A percentile compares a stretch with the other conserved stretches of the same genome.
Conservation (phyloP, 2,113 vertebrate species). For the Phrynosoma platyrhinos region DNA sequence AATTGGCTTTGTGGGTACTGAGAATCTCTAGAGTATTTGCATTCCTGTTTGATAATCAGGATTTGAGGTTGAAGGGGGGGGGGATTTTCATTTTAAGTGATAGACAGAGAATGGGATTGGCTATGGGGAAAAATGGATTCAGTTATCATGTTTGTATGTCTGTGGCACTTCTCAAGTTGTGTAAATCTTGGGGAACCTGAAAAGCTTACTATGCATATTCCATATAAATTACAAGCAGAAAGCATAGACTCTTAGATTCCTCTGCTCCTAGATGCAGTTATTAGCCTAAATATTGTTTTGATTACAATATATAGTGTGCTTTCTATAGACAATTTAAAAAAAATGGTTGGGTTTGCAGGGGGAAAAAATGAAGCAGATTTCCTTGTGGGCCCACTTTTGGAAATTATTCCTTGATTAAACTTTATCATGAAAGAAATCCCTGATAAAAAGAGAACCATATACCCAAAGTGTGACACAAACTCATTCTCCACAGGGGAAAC, state of each 20-base stretch:
- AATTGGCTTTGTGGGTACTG: not conserved
- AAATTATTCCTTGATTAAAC: slow-evolving; percentile 68
- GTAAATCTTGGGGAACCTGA: not conserved
- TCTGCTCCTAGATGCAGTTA: not conserved
- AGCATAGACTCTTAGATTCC: no score
- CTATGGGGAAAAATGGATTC: not conserved
- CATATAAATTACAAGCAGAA: slow-evolving; percentile 1
- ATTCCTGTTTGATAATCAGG: not conserved
- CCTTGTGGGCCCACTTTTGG: slow-evolving; percentile 49
- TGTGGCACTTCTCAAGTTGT: not conserved
- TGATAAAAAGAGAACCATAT: slow-evolving; percentile 28
- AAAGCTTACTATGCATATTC: not conserved
- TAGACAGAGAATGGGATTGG: not conserved
- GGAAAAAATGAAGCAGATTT: slow-evolving; percentile 59
- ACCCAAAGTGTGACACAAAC: slow-evolving; percentile 33
- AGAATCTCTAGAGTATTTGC: not conserved
- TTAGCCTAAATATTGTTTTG: not conserved
- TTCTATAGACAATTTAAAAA: slow-evolving; percentile 9
- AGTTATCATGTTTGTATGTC: not conserved
- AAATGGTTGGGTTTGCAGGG: not conserved
- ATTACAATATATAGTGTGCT: not conserved
- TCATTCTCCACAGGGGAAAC: slow-evolving; percentile 35
- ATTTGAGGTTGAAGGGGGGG: not conserved
- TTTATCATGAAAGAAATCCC: slow-evolving; percentile 53
- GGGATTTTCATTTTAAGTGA: not conserved